These are phyloP conservation scores for Nannospalax galili DNA, from an alignment of 2,113 vertebrate genomes.

Conservation along the genomic window DNA sequence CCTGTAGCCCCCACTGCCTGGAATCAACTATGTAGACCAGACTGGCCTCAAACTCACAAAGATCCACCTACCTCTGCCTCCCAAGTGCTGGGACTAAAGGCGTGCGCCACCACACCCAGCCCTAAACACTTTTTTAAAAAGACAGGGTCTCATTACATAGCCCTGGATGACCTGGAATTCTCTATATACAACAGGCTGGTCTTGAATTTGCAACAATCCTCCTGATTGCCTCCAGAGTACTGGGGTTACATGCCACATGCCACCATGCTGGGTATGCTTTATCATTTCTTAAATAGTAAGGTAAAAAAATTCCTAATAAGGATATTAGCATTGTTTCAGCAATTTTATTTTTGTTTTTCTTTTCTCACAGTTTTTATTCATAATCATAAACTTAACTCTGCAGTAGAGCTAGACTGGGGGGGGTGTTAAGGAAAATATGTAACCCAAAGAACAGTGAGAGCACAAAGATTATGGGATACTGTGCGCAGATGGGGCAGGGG, in stretches of 20 bases:
- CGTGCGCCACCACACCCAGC: too few species aligned
- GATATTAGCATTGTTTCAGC: not conserved
- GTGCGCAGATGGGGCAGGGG: not conserved
- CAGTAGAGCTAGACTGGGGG: not conserved
- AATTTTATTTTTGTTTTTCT: not conserved
- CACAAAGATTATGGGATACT: too few species aligned
- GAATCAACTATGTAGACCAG: too few species aligned
- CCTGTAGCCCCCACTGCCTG: too few species aligned
- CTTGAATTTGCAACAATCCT: not conserved
- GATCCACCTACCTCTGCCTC: too few species aligned
- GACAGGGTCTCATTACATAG: not conserved
- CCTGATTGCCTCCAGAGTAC: not conserved
- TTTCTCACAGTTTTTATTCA: not conserved
- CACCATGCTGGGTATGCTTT: not conserved
- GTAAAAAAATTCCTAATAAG: not conserved
- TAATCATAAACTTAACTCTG: not conserved
- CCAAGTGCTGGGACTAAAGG: too few species aligned
- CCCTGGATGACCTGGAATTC: not conserved
- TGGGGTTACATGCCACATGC: not conserved
- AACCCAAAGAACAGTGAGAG: too few species aligned
- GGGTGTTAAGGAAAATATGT: not conserved
- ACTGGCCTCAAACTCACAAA: too few species aligned
- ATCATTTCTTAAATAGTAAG: not conserved
- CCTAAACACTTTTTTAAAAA: too few species aligned
- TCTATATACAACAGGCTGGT: not conserved